Evolutionary conservation across 2,797 vertebrate genomes (phyloP).

Genomic region (Falco naumanni): DNA sequence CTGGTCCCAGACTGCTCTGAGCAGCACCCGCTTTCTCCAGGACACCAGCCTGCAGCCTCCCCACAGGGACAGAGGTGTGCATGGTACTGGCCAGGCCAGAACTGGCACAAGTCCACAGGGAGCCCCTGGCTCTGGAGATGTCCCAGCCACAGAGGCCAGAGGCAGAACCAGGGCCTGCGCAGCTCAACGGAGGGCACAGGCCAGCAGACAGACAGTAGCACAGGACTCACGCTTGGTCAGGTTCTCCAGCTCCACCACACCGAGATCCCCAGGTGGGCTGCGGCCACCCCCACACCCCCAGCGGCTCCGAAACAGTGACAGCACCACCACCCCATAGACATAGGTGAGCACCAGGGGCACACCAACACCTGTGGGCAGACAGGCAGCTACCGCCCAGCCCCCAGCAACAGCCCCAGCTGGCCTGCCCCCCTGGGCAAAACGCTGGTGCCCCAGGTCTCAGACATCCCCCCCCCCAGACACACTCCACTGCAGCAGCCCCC

Average conservation of each 20-base stretch:
- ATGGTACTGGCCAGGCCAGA: background rate
- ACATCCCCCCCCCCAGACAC: too few species aligned
- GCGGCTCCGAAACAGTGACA: constrained; percentile 86
- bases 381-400: background rate
- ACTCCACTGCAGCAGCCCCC: accelerated
- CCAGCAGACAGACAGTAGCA: accelerated
- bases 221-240: constrained; percentile 73
- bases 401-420: accelerated
- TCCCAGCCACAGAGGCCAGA: background rate
- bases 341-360: constrained; percentile 90
- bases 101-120: accelerated
- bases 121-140: background rate
- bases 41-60: background rate
- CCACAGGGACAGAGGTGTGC: background rate
- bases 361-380: constrained; percentile 76
- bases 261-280: constrained; percentile 56
- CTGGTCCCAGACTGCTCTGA: background rate
- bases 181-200: accelerated
- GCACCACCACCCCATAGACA: constrained; percentile 85
- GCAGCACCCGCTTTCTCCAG: background rate
- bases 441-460: background rate
- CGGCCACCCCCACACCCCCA: constrained; percentile 83
- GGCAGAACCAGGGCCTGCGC: background rate
- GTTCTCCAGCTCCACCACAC: constrained; percentile 80
- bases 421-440: background rate